Base-by-base conservation (phyloP, 2,888 invertebrate genomes). In the Athripsodes cinereus region DNA sequence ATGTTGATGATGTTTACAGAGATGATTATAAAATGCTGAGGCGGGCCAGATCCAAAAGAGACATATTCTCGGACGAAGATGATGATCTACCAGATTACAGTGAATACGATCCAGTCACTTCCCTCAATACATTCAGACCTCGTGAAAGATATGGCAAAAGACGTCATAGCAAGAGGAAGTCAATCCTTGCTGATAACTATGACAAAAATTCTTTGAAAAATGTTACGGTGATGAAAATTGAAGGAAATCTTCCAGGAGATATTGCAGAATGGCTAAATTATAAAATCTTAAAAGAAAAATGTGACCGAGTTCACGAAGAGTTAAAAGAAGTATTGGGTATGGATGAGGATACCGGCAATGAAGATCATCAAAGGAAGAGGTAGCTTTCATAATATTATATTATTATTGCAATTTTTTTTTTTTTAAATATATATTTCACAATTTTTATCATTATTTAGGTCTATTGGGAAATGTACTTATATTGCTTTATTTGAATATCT, bases 261-360 rank as follows among this genome's bases (percentile, higher is more conserved):
- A 69, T 82, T 61, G 74, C 74, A 22, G 69, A 68, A 48, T 84
- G 85, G 82, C 70, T 86, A 59, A 73, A 86, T 67, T 84, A 83
- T 68, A 78, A 75, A 48, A 72, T 72, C 66, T 72, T 86, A 66
- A 81, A 81, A 71, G 72, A 72, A 59, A 75, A 79, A 66, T 87
- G 87, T 68, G 71, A 71, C 55, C 64, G 68, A 48, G 71, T 72
- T 47, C 80, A 81, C 62, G 19, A 22, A 2, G 20, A 53, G 47
- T 16, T 56, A 6, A n/a, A 52, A 46, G 22, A 46, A 10, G 22
- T 49, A 2, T 26, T 56, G 2, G 55, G 26, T 26, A 10, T 26
- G 3, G 16, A 19, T 11, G 20, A 48, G 13, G 48, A 16, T 11
- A 6, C 18, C 6, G 13, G n/a, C n/a, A n/a, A n/a, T n/a, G n/a